These are phyloP conservation scores for Tachysurus vachellii DNA, from an alignment of 2,113 vertebrate species.

Conservation along the genomic window DNA sequence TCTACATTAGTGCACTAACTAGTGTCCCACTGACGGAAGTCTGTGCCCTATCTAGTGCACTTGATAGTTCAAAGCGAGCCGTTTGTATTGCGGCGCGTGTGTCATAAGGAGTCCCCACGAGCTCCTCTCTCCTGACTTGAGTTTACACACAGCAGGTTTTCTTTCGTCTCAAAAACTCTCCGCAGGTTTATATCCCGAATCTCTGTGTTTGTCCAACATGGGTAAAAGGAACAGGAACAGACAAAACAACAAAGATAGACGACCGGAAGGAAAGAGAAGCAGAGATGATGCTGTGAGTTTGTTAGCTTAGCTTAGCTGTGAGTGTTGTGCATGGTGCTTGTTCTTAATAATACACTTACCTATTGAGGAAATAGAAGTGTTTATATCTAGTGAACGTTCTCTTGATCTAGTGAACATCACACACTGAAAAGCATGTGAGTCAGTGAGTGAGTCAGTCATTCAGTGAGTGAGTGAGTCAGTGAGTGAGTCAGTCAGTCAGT, in stretches of 20 bases:
- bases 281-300: conserved; percentile 75
- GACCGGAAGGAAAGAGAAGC: conserved; percentile 60
- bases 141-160: neutral
- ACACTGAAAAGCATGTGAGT: neutral
- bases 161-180: neutral
- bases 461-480: too few species aligned
- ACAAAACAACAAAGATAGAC: conserved; percentile 63
- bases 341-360: too few species aligned
- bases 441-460: neutral
- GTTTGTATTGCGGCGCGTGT: neutral
- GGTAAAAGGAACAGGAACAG: conserved; percentile 74
- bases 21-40: neutral
- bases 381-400: neutral
- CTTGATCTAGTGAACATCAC: neutral
- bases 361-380: neutral
- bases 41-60: neutral
- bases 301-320: neutral
- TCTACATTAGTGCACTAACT: neutral
- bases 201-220: conserved; percentile 62
- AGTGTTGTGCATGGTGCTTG: neutral
- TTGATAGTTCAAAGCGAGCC: neutral
- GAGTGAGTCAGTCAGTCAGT: too few species aligned
- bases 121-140: neutral
- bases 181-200: conserved; percentile 57
- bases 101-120: conserved; percentile 19